Evolutionary conservation across 2,797 vertebrate genomes (phyloP), one percentile per base, ranked within the genome.

Genomic region (Malurus leucopterus): DNA sequence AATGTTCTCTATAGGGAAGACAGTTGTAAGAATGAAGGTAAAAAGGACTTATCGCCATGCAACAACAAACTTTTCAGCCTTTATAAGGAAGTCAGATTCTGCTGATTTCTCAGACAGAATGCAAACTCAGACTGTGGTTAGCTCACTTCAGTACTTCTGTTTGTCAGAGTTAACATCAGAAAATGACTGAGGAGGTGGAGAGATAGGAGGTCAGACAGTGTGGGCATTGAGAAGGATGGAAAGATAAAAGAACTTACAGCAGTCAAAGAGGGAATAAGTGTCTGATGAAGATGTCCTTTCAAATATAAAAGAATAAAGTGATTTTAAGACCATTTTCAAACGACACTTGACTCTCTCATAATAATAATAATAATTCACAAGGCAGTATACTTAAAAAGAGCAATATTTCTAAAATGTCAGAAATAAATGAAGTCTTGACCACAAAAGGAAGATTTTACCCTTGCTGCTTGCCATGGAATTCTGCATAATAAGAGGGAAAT

Each of bases 111-210:
- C 17, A 26, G 53, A 72, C 7, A 76, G 44, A 93, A 86, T 44
- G 26, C 82, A 93, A 93, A 70, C 15, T 73, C 58, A 55, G 72
- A 68, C 24, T 3, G 2, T 38, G 53, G 75, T 84, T 80, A 74
- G 40, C 49, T 77, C 62, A 55, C 44, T 85, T 64, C 51, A 65
- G 44, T 77, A 65, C 34, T 94, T 88, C 84, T 85, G 62, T 92
- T 95, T 92, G 54, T 82, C 40, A 64, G 57, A 93, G 50, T 68
- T 88, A 91, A 74, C 64, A 80, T 80, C 24, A 88, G 75, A 86
- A 94, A 95, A 92, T 71, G 8, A 89, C 75, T 77, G 62, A 92
- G 92, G 90, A 90, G 78, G 84, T 50, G 69, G 75, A 69, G 32
- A 68, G 44, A 71, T 62, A 46, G 57, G 40, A 84, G 86, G 91